Conservation (phyloP, 2,113 vertebrate genomes). For the Sterna hirundo region DNA sequence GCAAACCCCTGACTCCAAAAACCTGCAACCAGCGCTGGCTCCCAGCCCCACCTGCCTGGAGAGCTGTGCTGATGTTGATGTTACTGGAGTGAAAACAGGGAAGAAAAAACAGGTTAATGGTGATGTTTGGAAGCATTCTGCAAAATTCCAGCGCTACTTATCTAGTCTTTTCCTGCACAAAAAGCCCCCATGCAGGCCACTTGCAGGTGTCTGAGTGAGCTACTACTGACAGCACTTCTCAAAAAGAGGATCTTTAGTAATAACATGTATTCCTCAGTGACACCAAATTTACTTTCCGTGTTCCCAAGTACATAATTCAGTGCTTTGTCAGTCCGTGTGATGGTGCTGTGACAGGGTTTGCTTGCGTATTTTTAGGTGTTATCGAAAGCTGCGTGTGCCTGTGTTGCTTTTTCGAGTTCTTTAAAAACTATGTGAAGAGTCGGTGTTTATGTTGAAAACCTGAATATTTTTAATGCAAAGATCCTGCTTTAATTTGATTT, state of each 20-base stretch:
- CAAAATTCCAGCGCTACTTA: neutral
- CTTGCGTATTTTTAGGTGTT: neutral
- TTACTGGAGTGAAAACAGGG: neutral
- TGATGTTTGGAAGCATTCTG: neutral
- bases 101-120: neutral
- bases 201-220: neutral
- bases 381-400: neutral
- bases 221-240: neutral
- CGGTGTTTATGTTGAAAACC: accelerated
- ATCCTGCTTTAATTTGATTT: neutral
- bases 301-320: neutral
- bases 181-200: neutral
- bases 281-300: neutral
- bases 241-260: neutral
- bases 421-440: neutral
- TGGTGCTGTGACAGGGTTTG: neutral
- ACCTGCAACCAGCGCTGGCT: neutral
- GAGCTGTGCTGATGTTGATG: neutral
- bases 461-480: neutral
- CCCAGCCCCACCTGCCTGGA: neutral
- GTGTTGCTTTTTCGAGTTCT: neutral
- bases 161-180: neutral
- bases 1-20: neutral
- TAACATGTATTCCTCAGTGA: neutral
- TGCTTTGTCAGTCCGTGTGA: neutral